A percentile compares a stretch with the other conserved stretches of the same genome.
These are phyloP conservation scores for Ceratoteleas bidentatus DNA, from an alignment of 1,140 invertebrate genomes.

Conservation along the genomic window DNA sequence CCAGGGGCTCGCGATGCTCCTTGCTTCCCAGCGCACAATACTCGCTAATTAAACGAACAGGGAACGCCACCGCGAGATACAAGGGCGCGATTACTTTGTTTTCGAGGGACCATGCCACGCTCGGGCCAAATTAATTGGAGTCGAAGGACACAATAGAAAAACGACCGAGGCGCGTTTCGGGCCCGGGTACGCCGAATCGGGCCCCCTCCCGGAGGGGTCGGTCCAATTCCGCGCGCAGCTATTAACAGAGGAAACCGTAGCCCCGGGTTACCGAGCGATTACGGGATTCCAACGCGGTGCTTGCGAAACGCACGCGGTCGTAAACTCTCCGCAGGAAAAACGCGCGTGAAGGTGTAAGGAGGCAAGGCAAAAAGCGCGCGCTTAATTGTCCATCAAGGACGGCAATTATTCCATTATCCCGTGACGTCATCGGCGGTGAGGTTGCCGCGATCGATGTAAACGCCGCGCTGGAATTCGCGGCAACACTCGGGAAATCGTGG, in stretches of 20 bases:
- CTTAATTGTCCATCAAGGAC: slow-evolving; percentile 44
- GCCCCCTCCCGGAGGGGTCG: background rate
- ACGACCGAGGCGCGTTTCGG: slow-evolving; percentile 29
- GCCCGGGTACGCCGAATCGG: slow-evolving; percentile 16
- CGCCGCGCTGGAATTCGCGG: slow-evolving; percentile 27
- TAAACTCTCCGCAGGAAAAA: slow-evolving; percentile 20
- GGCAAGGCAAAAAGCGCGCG: slow-evolving; percentile 3
- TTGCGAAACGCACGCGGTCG: slow-evolving; percentile 2
- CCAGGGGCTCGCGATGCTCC: slow-evolving; percentile 63
- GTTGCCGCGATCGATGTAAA: slow-evolving; percentile 37
- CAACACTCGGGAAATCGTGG: slow-evolving; percentile 35
- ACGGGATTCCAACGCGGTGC: slow-evolving; percentile 5
- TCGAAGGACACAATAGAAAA: slow-evolving; percentile 73
- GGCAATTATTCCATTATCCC: slow-evolving; percentile 44
- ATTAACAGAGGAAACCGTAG: slow-evolving; percentile 7
- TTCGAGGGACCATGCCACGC: slow-evolving; percentile 76
- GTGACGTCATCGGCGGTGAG: slow-evolving; percentile 7
- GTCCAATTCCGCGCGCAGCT: slow-evolving; percentile 16
- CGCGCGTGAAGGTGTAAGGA: slow-evolving; percentile 13
- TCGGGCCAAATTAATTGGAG: slow-evolving; percentile 79
- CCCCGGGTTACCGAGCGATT: slow-evolving; percentile 16
- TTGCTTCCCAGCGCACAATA: slow-evolving; percentile 75
- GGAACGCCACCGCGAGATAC: slow-evolving; percentile 77
- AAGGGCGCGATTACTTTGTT: slow-evolving; percentile 80
- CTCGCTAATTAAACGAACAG: slow-evolving; percentile 80